Base-by-base conservation (phyloP, 2,113 vertebrate genomes). In the Passer montanus region DNA sequence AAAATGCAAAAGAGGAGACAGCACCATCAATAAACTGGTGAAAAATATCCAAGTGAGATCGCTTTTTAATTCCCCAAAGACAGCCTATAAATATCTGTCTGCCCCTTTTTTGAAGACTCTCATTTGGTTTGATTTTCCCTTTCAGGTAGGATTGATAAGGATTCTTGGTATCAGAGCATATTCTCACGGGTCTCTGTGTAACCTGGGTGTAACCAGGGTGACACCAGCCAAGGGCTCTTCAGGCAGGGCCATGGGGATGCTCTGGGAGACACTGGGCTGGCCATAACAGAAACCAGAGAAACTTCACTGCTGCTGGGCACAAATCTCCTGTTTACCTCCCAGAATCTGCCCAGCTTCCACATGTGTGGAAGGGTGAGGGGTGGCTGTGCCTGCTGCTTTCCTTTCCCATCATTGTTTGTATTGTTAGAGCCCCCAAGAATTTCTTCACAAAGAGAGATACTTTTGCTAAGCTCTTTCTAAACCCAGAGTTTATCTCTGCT, bases 361-460 rank as follows among this genome's bases (percentile, higher is more conserved):
- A 11, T 2, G 1, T 43, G 44, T 64, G 67, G 11, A 22, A 83
- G 20, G 50, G 3, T 0, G 1, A 4, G 15, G 39, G 33, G 24
- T 79, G 27, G 10, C 56, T 72, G 27, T 19, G 19, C 13, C 49
- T 82, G 33, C 30, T 74, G 50, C 46, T 59, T 58, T 56, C 20
- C 16, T 62, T 41, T 30, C 49, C 43, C 23, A 22, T n/a, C 16
- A 5, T 31, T 66, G 8, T 13, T 76, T 53, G 7, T 28, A 4
- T 52, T 26, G 6, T 67, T 21, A 62, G 31, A 76, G 18, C 4
- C 9, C 15, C 39, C 27, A 63, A 14, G 39, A 63, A 9, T 46
- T 55, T 47, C 33, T 67, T 68, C 68, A 59, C 28, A 11, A 26
- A 37, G 18, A 33, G 31, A 73, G 31, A 49, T 33, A 6, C 7